phyloP scores from a whole-genome alignment of 1,140 invertebrate species.

The Dysdera silvatica region DNA sequence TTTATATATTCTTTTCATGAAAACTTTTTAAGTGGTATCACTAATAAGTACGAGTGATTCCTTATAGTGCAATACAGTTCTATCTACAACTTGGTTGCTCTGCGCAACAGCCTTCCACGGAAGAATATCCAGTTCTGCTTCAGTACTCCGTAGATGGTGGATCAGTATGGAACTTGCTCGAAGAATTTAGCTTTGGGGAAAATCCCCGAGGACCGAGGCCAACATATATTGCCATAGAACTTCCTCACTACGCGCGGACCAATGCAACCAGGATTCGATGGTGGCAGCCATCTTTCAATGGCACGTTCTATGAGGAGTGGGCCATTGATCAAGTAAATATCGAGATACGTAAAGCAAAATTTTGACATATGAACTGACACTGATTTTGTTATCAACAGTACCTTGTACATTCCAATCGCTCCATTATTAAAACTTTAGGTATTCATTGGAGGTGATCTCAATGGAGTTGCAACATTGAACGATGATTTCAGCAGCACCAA shows the following conservation, averaged over 20 bases:
- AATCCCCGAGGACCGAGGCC: constrained; percentile 10
- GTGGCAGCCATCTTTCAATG: constrained; percentile 45
- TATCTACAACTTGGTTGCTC: constrained; percentile 39
- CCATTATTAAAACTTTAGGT: constrained; percentile 34
- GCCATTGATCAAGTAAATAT: constrained; percentile 28
- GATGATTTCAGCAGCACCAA: constrained; percentile 39
- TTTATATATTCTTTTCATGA: too few relatives aligned
- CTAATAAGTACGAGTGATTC: too few relatives aligned
- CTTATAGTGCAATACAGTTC: constrained; percentile 42
- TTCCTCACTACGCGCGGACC: constrained; percentile 27
- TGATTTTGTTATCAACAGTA: not conserved
- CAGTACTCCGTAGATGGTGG: constrained; percentile 46
- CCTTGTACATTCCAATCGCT: not conserved
- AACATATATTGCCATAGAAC: constrained; percentile 25
- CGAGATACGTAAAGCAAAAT: not conserved
- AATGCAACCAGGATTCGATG: constrained; percentile 39
- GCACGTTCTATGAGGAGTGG: constrained; percentile 39
- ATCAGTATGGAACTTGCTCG: constrained; percentile 43
- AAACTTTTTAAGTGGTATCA: too few relatives aligned
- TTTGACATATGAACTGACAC: too few relatives aligned
- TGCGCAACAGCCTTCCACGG: constrained; percentile 31
- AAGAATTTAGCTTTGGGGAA: constrained; percentile 42
- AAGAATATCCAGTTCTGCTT: constrained; percentile 38
- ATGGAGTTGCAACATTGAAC: constrained; percentile 39
- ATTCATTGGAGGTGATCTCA: constrained; percentile 44